Evolutionary conservation across 2,113 vertebrate genomes (phyloP), one percentile per base, ranked within the genome.

Genomic region (Peucedramus taeniatus): DNA sequence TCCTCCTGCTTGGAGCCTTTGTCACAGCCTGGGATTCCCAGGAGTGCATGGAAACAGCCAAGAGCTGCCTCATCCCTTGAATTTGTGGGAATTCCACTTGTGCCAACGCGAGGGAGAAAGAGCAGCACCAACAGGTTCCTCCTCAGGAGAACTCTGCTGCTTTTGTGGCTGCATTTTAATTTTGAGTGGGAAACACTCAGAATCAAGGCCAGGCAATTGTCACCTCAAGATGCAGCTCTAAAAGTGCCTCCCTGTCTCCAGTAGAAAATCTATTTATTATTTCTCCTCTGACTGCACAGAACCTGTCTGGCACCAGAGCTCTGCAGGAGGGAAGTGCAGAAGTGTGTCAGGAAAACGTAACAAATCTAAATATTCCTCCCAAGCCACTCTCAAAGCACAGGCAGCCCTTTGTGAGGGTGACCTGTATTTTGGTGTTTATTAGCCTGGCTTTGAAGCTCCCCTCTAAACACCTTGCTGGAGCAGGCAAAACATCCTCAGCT

Each of bases 361-460:
- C 82, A 33, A 74, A 72, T 14, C 63, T 0, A 74, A 91, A 80
- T 4, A n/a, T 2, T 47, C 47, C 89, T 90, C 84, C 87, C 63
- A 20, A 90, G 87, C 78, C 59, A 16, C 85, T 77, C 59, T n/a
- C 76, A 83, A 80, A 35, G 71, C 79, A 88, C 51, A 50, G 75
- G 79, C 60, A 90, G 78, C 49, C 75, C 59, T 88, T 59, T 88
- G 74, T 59, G 77, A 80, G 90, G 50, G 47, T 31, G 54, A 50
- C 70, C 61, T 35, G 61, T 21, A 9, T 80, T 77, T 88, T 35
- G 1, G 6, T 39, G 64, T 93, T 95, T 96, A 92, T 94, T 77
- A 78, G 63, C 66, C 81, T 63, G 28, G 23, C 93, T 96, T 94
- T 94, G 96, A 96, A 95, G 83, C 35, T 69, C 40, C 44, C 37